Evolutionary conservation across 2,888 invertebrate species (phyloP), one percentile per base, ranked within the genome.

Genomic region (Galerucella pusilla): DNA sequence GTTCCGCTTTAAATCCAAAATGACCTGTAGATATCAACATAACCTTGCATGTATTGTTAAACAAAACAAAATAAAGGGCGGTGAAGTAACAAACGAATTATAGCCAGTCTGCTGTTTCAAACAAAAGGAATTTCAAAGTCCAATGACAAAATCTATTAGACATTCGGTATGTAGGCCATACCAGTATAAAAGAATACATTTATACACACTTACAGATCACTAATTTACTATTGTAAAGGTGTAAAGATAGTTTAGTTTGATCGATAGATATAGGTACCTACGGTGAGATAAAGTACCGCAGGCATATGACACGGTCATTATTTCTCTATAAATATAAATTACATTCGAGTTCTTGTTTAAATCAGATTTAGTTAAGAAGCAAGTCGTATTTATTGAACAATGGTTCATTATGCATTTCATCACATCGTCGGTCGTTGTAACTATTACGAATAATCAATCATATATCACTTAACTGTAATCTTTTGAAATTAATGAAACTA

Each of bases 221-320:
- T 70, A 75, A 75, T 75, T 66, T 71, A 75, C 59, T 54, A 67
- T 71, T 71, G 57, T 71, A 75, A 52, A 75, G 75, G 71, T 71
- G 71, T 71, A 59, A 75, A 71, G 63, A 63, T 45, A 69, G 71
- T 69, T 69, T 60, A 61, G 25, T 61, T 57, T 16, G 73, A 63
- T 73, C 61, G 63, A 69, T 52, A 49, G 70, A 70, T 70, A 49
- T 10, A 49, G 42, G 68, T 68, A 69, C 61, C 69, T 69, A 35
- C 49, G 61, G 25, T 57, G 35, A 54, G 57, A 57, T 59, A 68
- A 59, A 68, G 45, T 46, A 69, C 61, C 61, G 54, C 60, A 69
- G 28, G 35, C 16, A n/a, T 66, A 25, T 52, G 52, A 52, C 66
- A 67, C 35, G 54, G 54, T 35, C 49, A 69, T 49, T 45, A 60